phyloP scores from a whole-genome alignment of 2,113 vertebrate species.

The Rhinopithecus roxellana region DNA sequence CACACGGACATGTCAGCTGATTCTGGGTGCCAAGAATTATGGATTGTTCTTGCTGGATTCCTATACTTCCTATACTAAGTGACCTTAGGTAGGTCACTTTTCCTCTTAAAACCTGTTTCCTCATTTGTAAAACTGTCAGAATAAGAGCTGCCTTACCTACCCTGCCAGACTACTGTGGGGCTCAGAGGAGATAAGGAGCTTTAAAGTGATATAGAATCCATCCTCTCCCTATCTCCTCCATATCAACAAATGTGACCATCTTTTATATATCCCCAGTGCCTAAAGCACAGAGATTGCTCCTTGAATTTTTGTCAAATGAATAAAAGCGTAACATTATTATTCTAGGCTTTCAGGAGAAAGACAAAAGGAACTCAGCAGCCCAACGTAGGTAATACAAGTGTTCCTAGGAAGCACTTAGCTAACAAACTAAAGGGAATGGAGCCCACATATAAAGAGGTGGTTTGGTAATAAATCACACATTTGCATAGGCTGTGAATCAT shows the following conservation, averaged over 20 bases:
- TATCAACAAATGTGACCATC: neutral
- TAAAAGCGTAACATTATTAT: neutral
- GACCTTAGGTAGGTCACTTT: neutral
- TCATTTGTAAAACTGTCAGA: slow-evolving; percentile 2
- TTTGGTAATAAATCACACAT: slow-evolving; percentile 71
- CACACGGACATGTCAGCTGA: neutral
- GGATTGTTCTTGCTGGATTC: neutral
- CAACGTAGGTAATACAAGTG: neutral
- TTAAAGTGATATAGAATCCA: neutral
- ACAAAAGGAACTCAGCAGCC: neutral
- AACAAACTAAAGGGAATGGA: slow-evolving; percentile 56
- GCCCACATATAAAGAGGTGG: slow-evolving; percentile 35
- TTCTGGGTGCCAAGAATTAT: neutral
- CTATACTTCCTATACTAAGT: neutral
- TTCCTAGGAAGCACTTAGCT: slow-evolving; percentile 43
- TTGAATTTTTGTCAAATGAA: slow-evolving; percentile 39
- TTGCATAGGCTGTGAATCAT: slow-evolving; percentile 61
- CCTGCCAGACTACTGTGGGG: neutral
- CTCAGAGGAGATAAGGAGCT: neutral
- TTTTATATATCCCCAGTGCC: neutral
- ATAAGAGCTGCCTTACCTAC: neutral
- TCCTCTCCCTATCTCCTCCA: neutral
- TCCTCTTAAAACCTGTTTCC: neutral
- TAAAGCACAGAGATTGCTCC: neutral
- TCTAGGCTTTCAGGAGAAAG: slow-evolving; percentile 1